These are phyloP conservation scores for Melanostoma mellinum DNA, from an alignment of 2,888 invertebrate species.

Conservation along the genomic window DNA sequence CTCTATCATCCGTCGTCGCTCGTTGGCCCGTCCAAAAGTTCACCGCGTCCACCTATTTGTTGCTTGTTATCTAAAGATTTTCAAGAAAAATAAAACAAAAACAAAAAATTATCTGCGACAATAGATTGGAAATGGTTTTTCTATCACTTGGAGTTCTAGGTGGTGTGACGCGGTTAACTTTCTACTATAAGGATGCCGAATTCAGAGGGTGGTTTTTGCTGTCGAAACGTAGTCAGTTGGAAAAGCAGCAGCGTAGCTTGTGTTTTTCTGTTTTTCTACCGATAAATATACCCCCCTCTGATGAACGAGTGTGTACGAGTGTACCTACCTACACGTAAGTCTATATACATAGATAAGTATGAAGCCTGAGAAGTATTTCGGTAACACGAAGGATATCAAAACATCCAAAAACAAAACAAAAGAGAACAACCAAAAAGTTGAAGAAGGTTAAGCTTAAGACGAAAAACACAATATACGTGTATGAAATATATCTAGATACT, in stretches of 20 bases:
- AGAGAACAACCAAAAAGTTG: slow-evolving; percentile 66
- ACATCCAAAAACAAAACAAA: slow-evolving; percentile 61
- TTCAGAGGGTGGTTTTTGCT: slow-evolving; percentile 30
- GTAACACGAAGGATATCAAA: slow-evolving; percentile 65
- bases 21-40: slow-evolving; percentile 35
- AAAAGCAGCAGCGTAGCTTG: slow-evolving; percentile 52
- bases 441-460: slow-evolving; percentile 71
- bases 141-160: slow-evolving; percentile 2
- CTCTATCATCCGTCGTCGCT: slow-evolving; percentile 24
- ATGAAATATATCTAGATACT: slow-evolving; percentile 19
- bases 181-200: slow-evolving; percentile 1
- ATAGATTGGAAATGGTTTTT: slow-evolving; percentile 54
- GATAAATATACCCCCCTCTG: slow-evolving; percentile 26
- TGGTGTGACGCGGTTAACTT: neutral
- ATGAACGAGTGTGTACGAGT: neutral
- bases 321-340: neutral
- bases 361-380: slow-evolving; percentile 5
- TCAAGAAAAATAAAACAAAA: slow-evolving; percentile 28
- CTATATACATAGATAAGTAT: neutral
- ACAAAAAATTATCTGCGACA: slow-evolving; percentile 41
- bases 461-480: slow-evolving; percentile 55
- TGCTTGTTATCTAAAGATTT: slow-evolving; percentile 53
- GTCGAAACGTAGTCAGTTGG: slow-evolving; percentile 64
- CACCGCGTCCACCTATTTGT: slow-evolving; percentile 37
- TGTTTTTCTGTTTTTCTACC: slow-evolving; percentile 37